Percentiles rank a stretch among this genome's conserved stretches.
Evolutionary conservation across 1,140 invertebrate species (phyloP).

Genomic region (Dinoponera quadriceps): DNA sequence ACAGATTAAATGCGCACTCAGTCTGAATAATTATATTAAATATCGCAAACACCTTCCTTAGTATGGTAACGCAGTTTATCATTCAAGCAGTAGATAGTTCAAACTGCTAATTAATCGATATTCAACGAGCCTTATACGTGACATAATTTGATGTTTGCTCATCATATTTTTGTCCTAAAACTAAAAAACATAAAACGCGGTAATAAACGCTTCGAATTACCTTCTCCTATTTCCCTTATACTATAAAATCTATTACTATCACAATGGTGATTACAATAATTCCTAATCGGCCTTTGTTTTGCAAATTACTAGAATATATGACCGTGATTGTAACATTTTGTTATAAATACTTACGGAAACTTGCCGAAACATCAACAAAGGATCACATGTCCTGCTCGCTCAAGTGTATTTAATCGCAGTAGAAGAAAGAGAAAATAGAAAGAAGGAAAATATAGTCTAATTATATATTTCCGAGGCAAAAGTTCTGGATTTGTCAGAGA

Average conservation of each 20-base stretch:
- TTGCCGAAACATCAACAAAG: constrained; percentile 1
- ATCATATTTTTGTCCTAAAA: constrained; percentile 41
- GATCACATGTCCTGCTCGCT: neutral
- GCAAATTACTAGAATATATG: neutral
- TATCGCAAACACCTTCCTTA: neutral
- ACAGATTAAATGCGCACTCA: no score
- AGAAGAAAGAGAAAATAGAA: neutral
- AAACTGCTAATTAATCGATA: constrained; percentile 9
- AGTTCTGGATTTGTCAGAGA: no score
- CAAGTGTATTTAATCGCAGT: constrained; percentile 13
- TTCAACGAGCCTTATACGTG: constrained; percentile 35
- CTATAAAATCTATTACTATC: constrained; percentile 48
- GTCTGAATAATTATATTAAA: neutral
- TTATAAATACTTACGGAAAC: neutral
- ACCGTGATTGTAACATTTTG: constrained; percentile 1
- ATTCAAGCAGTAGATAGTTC: constrained; percentile 32
- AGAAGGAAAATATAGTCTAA: neutral
- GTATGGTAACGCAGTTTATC: constrained; percentile 14
- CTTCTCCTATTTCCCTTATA: neutral
- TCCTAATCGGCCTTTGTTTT: constrained; percentile 27
- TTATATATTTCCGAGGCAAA: constrained; percentile 15
- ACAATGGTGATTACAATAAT: constrained; percentile 42
- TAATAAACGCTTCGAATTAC: constrained; percentile 8
- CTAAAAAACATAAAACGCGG: constrained; percentile 27
- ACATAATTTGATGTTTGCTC: constrained; percentile 52